phyloP scores from a whole-genome alignment of 2,888 invertebrate species.

The Marasmarcha lunaedactyla region DNA sequence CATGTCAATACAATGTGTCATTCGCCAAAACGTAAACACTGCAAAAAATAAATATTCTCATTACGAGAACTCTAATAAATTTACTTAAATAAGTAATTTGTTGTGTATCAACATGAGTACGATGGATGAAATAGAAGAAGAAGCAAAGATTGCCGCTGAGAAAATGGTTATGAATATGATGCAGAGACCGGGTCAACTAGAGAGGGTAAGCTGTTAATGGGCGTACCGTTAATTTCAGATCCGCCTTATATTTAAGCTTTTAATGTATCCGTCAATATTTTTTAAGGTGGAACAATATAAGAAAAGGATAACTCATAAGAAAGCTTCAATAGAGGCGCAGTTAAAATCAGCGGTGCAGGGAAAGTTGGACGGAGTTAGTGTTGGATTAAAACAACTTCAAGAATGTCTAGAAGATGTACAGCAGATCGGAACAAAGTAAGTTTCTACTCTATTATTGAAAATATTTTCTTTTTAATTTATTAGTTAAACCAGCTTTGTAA shows the following conservation, averaged over 20 bases:
- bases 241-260: too few relatives aligned
- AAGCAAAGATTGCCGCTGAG: slow-evolving; percentile 81
- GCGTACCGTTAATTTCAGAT: too few relatives aligned
- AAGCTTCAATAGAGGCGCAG: slow-evolving; percentile 93
- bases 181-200: slow-evolving; percentile 94
- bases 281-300: slow-evolving; percentile 80
- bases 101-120: slow-evolving; percentile 32
- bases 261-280: too few relatives aligned
- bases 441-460: slow-evolving; percentile 6
- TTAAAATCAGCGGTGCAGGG: slow-evolving; percentile 98
- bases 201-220: slow-evolving; percentile 73
- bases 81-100: background rate
- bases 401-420: slow-evolving; percentile 87
- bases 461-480: too few relatives aligned
- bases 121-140: slow-evolving; percentile 80
- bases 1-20: too few relatives aligned
- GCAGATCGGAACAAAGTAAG: slow-evolving; percentile 73
- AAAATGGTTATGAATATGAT: slow-evolving; percentile 92
- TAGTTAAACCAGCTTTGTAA: too few relatives aligned
- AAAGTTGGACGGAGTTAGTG: slow-evolving; percentile 95
- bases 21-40: too few relatives aligned
- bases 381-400: slow-evolving; percentile 91
- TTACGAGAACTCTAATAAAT: too few relatives aligned
- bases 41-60: too few relatives aligned
- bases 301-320: slow-evolving; percentile 79